Base-by-base conservation (phyloP, 2,888 invertebrate species). In the Pammene aurita region DNA sequence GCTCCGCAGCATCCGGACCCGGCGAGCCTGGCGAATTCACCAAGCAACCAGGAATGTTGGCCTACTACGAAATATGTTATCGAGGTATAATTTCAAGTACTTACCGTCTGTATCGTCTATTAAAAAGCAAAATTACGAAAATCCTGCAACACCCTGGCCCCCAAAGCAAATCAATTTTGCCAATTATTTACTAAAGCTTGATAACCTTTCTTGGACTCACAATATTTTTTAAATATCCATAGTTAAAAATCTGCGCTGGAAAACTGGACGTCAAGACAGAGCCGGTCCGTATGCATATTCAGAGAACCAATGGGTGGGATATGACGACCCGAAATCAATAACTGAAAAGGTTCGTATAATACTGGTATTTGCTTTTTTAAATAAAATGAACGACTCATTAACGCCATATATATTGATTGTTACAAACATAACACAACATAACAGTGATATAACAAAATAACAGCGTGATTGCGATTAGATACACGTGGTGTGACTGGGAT, bases 241-340 rank as follows among this genome's bases (percentile, higher is more conserved):
- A 94, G 94, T 96, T 34, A 94, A 94, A 74, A 94, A 94, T 72
- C 88, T 94, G 58, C 93, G 94, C 35, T 97, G 96, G 96, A 93
- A 92, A 66, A 94, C 94, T 0, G 94, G 94, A n/a, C 89, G 93
- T 58, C 92, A 92, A 64, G 93, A 94, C 62, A 89, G 93, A 0
- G 94, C 95, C 44, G 96, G 96, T 2, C 97, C 98, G 0, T 97
- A 96, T 81, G 95, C 97, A 0, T 95, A 96, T 85, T 93, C 94
- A 9, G 94, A 94, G 54, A 95, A 96, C 77, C 97, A 98, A 80
- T 98, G 98, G 97, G 97, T 97, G 46, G 96, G 97, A 52, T 98
- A 95, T 80, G 98, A 98, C 80, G 96, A 97, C 85, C 91, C 94
- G 0, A 94, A 94, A 70, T 97, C 97, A 13, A 94, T 97, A 14